phyloP scores from a whole-genome alignment of 2,797 vertebrate genomes.

The Alauda arvensis region DNA sequence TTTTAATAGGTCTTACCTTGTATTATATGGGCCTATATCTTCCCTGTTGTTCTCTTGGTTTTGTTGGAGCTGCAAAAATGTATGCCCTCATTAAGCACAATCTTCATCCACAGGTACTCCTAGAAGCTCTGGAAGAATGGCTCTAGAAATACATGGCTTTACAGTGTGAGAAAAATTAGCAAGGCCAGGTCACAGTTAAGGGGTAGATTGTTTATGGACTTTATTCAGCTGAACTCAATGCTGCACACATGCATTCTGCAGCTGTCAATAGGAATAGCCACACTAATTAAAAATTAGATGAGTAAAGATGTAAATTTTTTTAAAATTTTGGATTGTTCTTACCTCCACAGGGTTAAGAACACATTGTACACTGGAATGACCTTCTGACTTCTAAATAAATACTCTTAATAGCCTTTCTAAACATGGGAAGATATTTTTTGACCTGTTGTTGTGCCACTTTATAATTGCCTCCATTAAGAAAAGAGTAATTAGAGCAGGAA shows the following conservation, averaged over 20 bases:
- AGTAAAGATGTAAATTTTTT: neutral
- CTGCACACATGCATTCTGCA: neutral
- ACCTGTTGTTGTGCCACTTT: neutral
- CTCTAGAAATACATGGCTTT: neutral
- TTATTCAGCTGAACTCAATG: neutral
- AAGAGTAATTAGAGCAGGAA: constrained; percentile 26
- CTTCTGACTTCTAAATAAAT: neutral
- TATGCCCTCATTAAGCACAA: neutral
- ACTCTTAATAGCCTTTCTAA: neutral
- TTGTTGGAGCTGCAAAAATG: neutral
- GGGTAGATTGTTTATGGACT: neutral
- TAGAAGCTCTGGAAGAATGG: neutral
- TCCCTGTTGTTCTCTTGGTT: neutral
- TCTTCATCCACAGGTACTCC: neutral
- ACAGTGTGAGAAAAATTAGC: neutral
- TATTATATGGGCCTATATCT: neutral
- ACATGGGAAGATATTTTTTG: neutral
- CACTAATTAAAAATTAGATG: neutral
- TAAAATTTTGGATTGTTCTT: neutral
- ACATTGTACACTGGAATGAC: neutral
- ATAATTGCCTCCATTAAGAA: neutral
- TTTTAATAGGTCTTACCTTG: neutral
- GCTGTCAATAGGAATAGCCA: neutral
- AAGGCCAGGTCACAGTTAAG: neutral
- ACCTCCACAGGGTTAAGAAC: neutral